Evolutionary conservation across 2,113 vertebrate species (phyloP).

Genomic region (Ursus arctos): DNA sequence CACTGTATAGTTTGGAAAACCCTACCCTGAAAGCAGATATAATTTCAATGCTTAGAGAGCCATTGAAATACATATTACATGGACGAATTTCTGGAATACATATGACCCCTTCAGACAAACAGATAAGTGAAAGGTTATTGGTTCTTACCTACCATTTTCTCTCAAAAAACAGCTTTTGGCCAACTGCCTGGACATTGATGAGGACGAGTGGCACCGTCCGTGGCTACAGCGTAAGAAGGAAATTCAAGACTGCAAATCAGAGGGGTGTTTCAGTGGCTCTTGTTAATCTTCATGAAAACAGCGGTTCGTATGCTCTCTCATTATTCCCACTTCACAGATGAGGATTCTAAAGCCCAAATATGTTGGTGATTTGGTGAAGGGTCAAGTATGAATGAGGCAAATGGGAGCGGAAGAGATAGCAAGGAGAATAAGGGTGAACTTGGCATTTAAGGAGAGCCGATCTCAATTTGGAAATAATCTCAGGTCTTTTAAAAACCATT

Average conservation of each 20-base stretch:
- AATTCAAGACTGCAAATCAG: neutral
- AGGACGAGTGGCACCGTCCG: neutral
- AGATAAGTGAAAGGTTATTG: neutral
- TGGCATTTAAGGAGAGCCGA: neutral
- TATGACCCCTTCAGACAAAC: neutral
- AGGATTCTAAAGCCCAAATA: neutral
- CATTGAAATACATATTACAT: neutral
- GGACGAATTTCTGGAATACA: neutral
- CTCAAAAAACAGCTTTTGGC: neutral
- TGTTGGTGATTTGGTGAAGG: neutral
- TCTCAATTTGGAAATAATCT: constrained; percentile 23
- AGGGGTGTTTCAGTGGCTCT: neutral
- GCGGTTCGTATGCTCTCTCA: neutral
- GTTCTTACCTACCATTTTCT: constrained; percentile 26
- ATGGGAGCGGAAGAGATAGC: neutral
- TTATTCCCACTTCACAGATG: neutral
- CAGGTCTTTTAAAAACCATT: constrained; percentile 46
- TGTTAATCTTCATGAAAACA: neutral
- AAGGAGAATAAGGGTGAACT: neutral
- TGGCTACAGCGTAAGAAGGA: neutral
- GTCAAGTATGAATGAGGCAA: neutral
- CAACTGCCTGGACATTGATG: neutral
- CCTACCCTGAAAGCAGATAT: neutral
- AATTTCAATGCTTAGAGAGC: neutral
- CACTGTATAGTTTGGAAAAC: neutral